Conservation (phyloP, 2,113 vertebrate genomes). For the Muntiacus reevesi region DNA sequence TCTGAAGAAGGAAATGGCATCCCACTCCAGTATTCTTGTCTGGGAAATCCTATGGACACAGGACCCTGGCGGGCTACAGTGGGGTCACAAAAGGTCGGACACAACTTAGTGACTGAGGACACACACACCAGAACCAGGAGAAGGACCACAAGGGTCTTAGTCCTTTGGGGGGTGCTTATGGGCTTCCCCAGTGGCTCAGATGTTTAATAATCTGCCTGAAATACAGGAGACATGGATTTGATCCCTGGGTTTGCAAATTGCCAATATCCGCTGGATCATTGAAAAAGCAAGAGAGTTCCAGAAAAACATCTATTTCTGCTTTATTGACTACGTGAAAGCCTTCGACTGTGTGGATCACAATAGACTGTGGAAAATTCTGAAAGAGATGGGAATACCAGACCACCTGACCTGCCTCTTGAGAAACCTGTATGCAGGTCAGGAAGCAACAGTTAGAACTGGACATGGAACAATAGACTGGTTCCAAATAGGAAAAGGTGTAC, state of each 20-base stretch:
- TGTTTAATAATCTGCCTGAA: background rate
- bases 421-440: too few species aligned
- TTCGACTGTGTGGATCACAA: too few species aligned
- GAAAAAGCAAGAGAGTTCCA: too few species aligned
- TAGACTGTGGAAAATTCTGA: too few species aligned
- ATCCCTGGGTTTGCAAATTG: background rate
- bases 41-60: background rate
- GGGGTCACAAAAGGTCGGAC: background rate
- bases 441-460: too few species aligned
- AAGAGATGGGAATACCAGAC: too few species aligned
- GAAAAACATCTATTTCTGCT: too few species aligned
- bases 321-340: too few species aligned
- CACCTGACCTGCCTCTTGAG: too few species aligned
- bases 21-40: background rate
- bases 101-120: background rate
- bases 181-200: background rate
- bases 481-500: too few species aligned
- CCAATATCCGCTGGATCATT: too few species aligned
- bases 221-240: background rate
- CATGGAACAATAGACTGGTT: too few species aligned
- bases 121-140: background rate
- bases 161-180: background rate
- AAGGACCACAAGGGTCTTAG: background rate
- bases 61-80: background rate
- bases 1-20: background rate